Evolutionary conservation across 2,113 vertebrate species (phyloP), one percentile per base, ranked within the genome.

Genomic region (Dasyprocta punctata): DNA sequence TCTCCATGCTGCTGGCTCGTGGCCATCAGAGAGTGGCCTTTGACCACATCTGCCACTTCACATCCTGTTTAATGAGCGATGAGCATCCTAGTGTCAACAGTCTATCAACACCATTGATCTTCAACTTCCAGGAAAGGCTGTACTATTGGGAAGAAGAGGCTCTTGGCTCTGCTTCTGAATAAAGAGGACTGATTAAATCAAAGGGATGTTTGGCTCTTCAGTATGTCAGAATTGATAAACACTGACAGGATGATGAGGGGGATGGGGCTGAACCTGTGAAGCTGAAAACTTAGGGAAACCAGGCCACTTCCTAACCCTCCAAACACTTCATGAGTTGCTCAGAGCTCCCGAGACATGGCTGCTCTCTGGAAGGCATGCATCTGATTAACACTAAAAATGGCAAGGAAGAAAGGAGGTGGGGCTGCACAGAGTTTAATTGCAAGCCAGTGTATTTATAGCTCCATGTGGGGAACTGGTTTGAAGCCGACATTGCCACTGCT

Each of bases 91-190:
- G 92, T 89, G 88, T 94, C 98, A 97, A 93, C 5, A 90, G 73
- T 36, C 84, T 90, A 96, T 92, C 19, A 47, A 75, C 77, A 96
- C 92, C 33, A 94, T 90, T 88, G 95, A 98, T 94, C 86, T 83
- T 52, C 77, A 61, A 30, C 63, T 97, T 97, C 92, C 97, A 95
- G 97, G 94, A 97, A 98, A 97, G 13, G 92, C 96, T 58, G 33
- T 33, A 41, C 86, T 90, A n/a, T 88, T 91, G 83, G 83, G 92
- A 96, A 96, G 65, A 85, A 86, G 80, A 56, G 56, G 16, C 71
- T 96, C 77, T 98, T 97, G 95, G 92, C 92, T 90, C 91, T 95
- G 41, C 47, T 78, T 98, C 92, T 89, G 83, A 94, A 94, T 96
- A 94, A 95, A 96, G 81, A 12, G 83, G 80, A 73, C 65, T 90